phyloP scores from a whole-genome alignment of 2,888 invertebrate species.

The Stenodera caucasica region DNA sequence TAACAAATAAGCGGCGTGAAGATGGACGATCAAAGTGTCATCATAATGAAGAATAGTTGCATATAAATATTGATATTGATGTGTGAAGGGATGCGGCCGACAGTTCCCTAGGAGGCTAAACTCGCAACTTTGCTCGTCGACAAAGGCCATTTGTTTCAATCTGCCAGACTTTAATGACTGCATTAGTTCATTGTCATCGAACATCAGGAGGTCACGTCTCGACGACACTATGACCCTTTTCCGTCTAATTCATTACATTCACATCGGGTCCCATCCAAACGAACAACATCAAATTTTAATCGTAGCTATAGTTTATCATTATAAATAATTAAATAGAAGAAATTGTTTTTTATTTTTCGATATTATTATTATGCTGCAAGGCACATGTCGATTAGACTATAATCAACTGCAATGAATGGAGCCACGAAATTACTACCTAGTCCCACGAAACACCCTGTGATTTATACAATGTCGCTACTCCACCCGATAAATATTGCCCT shows the following conservation, averaged over 20 bases:
- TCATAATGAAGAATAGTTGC: constrained; percentile 54
- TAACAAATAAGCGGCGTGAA: constrained; percentile 30
- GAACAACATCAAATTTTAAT: too few relatives aligned
- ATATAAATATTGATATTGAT: constrained; percentile 56
- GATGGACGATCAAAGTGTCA: constrained; percentile 53
- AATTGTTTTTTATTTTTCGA: too few relatives aligned
- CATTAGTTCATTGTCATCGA: constrained; percentile 46
- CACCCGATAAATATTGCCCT: constrained; percentile 41
- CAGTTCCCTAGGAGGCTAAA: constrained; percentile 55
- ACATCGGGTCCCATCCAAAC: too few relatives aligned
- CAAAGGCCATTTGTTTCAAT: constrained; percentile 61
- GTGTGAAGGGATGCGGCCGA: constrained; percentile 58
- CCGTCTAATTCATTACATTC: constrained; percentile 34
- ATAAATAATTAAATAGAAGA: too few relatives aligned
- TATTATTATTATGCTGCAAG: too few relatives aligned
- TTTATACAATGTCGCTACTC: constrained; percentile 43
- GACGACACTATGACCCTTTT: constrained; percentile 34
- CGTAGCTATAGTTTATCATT: too few relatives aligned
- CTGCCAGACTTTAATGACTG: constrained; percentile 52
- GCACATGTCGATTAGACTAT: constrained; percentile 31
- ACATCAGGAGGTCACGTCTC: constrained; percentile 41
- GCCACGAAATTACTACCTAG: constrained; percentile 41
- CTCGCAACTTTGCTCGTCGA: constrained; percentile 44
- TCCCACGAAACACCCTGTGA: constrained; percentile 38
- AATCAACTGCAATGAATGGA: constrained; percentile 37